Evolutionary conservation across 1,140 invertebrate species (phyloP).

Genomic region (Drosophila mojavensis): DNA sequence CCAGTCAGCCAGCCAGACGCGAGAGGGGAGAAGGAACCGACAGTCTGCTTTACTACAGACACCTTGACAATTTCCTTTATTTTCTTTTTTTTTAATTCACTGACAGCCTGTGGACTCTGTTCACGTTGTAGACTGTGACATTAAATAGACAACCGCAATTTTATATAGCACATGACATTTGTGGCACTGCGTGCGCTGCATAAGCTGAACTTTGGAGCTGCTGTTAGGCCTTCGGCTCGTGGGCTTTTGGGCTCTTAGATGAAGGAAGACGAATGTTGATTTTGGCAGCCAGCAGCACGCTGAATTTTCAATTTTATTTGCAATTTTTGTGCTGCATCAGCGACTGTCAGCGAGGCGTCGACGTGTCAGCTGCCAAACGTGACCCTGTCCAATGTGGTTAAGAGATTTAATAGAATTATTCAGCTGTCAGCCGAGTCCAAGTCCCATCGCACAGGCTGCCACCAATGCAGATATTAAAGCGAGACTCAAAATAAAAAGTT

Average conservation of each 20-base stretch:
- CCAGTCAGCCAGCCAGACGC: slow-evolving; percentile 1
- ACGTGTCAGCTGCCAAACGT: slow-evolving; percentile 66
- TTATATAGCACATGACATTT: slow-evolving; percentile 55
- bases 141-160: slow-evolving; percentile 46
- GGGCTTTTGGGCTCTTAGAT: slow-evolving; percentile 1
- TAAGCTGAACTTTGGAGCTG: slow-evolving; percentile 32
- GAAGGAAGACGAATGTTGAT: slow-evolving; percentile 60
- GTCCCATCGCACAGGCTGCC: neutral
- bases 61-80: slow-evolving; percentile 74
- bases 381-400: slow-evolving; percentile 73
- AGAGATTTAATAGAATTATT: slow-evolving; percentile 55
- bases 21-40: neutral
- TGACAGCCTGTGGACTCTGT: neutral
- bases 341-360: slow-evolving; percentile 61
- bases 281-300: slow-evolving; percentile 64
- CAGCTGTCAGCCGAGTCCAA: slow-evolving; percentile 15
- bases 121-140: slow-evolving; percentile 20
- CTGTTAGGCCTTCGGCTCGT: slow-evolving; percentile 3
- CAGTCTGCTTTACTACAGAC: slow-evolving; percentile 69
- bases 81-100: slow-evolving; percentile 36
- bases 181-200: slow-evolving; percentile 56
- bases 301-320: slow-evolving; percentile 82
- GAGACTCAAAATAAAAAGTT: too few species aligned
- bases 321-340: slow-evolving; percentile 63
- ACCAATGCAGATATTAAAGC: slow-evolving; percentile 25